Conservation (phyloP, 1,140 invertebrate genomes). For the Odontomachus brunneus region DNA sequence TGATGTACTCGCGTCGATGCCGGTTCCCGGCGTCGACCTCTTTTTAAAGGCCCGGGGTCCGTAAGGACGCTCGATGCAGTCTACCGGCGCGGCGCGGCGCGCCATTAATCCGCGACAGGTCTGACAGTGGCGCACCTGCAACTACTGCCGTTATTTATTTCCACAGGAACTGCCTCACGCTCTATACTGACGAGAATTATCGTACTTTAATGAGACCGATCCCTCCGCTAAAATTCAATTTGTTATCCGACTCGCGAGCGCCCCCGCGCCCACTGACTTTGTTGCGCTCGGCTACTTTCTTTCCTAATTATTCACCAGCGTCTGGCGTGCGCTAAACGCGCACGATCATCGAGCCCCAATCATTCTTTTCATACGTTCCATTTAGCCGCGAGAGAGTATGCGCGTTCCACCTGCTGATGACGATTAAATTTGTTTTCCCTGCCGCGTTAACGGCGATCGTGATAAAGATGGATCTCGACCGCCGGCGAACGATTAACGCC, state of each 20-base stretch:
- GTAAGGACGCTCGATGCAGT: conserved; percentile 22
- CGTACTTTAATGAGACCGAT: conserved; percentile 60
- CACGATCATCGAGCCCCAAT: background rate
- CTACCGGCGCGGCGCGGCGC: background rate
- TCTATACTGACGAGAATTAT: conserved; percentile 62
- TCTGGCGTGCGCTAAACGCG: conserved; percentile 36
- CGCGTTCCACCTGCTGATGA: background rate
- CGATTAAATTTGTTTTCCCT: conserved; percentile 37
- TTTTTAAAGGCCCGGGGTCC: conserved; percentile 24
- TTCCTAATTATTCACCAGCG: conserved; percentile 39
- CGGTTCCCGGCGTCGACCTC: conserved; percentile 13
- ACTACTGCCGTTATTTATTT: conserved; percentile 60
- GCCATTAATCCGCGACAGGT: conserved; percentile 49
- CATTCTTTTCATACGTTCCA: conserved; percentile 43
- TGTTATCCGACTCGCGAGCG: conserved; percentile 45
- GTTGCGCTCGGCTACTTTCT: conserved; percentile 27
- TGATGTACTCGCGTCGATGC: conserved; percentile 50
- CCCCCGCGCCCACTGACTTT: background rate
- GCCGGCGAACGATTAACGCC: conserved; percentile 25
- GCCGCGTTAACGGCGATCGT: conserved; percentile 33
- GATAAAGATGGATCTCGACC: conserved; percentile 40
- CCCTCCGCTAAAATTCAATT: conserved; percentile 52
- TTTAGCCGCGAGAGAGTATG: background rate
- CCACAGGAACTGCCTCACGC: conserved; percentile 36
- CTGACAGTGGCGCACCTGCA: conserved; percentile 63